Percentiles rank a stretch among this genome's conserved stretches.
These are phyloP conservation scores for Druon quercuslanigerum DNA, from an alignment of 1,140 invertebrate species.

Conservation along the genomic window DNA sequence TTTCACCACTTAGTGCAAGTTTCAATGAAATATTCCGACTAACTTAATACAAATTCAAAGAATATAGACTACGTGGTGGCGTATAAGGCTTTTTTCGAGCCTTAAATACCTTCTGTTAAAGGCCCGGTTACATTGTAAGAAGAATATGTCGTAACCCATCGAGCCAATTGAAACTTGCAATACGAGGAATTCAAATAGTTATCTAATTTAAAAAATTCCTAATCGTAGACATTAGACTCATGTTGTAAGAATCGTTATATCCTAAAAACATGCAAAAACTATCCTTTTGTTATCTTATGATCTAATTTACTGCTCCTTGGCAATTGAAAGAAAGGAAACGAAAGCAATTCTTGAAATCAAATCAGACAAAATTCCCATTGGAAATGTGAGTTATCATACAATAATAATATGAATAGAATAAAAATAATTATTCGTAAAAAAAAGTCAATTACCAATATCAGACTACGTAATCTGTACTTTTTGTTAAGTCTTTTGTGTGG, in stretches of 20 bases:
- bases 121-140: slow-evolving; percentile 63
- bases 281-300: slow-evolving; percentile 18
- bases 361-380: too few relatives aligned
- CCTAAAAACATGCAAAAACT: slow-evolving; percentile 32
- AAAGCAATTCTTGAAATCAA: too few relatives aligned
- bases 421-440: background rate
- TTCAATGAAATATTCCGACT: slow-evolving; percentile 36
- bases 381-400: too few relatives aligned
- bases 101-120: slow-evolving; percentile 27
- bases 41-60: slow-evolving; percentile 25
- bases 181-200: slow-evolving; percentile 37
- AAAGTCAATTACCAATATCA: background rate
- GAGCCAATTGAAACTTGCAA: slow-evolving; percentile 35
- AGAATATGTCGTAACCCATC: slow-evolving; percentile 63
- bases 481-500: background rate
- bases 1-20: slow-evolving; percentile 44
- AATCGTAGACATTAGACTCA: slow-evolving; percentile 50
- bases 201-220: slow-evolving; percentile 44
- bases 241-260: slow-evolving; percentile 35
- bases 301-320: background rate
- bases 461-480: slow-evolving; percentile 3
- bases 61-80: slow-evolving; percentile 13
- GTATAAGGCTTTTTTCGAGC: slow-evolving; percentile 26
- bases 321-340: too few relatives aligned
- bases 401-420: background rate